Evolutionary conservation across 2,113 vertebrate genomes (phyloP), one percentile per base, ranked within the genome.

Genomic region (Oophaga pumilio): DNA sequence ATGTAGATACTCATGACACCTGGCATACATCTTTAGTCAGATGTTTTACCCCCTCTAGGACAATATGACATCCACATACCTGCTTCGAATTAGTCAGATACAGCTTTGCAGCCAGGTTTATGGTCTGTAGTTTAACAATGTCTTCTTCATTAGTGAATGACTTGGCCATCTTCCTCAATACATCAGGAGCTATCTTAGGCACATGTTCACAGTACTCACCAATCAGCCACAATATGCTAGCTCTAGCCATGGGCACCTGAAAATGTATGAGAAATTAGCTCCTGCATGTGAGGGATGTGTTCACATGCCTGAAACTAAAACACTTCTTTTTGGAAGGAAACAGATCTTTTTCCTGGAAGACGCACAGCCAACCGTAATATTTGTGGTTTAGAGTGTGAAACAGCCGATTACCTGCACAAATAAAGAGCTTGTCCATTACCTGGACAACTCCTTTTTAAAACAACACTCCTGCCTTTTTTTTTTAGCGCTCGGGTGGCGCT

Each of bases 141-240:
- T 99, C 98, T 83, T 99, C 98, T 89, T 99, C 98, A 0, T 95
- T 96, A 17, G 97, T 99, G 92, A 99, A 99, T 22, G 97, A 97
- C 93, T 98, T 99, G 89, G 98, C 97, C 98, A 99, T 99, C 90
- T 99, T 99, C 84, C 98, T 95, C 88, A 99, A 93, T 69, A 99
- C 98, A 0, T 99, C 98, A 0, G 98, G 98, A 0, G 98, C 97
- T 0, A 99, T 98, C 94, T 96, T 98, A 33, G 98, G 98, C 6
- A 99, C 97, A 0, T 98, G 97, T 89, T 99, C 98, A 0, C 98
- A 99, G 93, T 99, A 99, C 89, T 99, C 98, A 0, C 98, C 98
- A 0, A 99, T 99, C 89, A 99, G 95, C 98, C 98, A 99, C 85
- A 99, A 90, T 91, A 99, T 99, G 89, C 98, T 99, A 90, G 98